Evolutionary conservation across 1,140 invertebrate species (phyloP), one percentile per base, ranked within the genome.

Genomic region (Drosophila nebulosa): DNA sequence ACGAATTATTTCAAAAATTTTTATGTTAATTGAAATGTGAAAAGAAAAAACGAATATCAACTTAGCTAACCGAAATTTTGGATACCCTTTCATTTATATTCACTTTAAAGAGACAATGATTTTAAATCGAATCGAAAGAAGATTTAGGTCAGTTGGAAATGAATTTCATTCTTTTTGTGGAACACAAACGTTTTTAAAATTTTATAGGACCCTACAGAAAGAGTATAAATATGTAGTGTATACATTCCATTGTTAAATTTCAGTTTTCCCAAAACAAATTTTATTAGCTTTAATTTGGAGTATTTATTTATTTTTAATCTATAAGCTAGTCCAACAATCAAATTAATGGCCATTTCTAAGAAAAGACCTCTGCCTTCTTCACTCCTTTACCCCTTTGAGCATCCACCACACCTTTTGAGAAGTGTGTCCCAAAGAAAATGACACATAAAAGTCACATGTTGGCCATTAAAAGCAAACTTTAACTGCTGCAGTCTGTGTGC

Each of bases 371-470:
- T 9, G 7, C 16, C 21, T 46, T 46, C 16, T 21, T 46, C 50
- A n/a, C 50, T n/a, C n/a, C n/a, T n/a, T n/a, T n/a, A n/a, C n/a
- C n/a, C 22, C 50, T 24, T 52, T 52, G 9, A n/a, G n/a, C n/a
- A n/a, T n/a, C n/a, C n/a, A n/a, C 50, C 50, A 26, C 50, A 52
- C 52, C 52, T 16, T 16, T 27, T 30, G n/a, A 26, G 6, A 12
- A 14, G 32, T 26, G 10, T 53, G 27, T 64, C 12, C 22, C 3
- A 26, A 64, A 22, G 3, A 18, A 55, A 12, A 24, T 27, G 64
- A 57, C 59, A 59, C 73, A 69, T 67, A 64, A 77, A 69, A 63
- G 39, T 75, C 79, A 75, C 67, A 64, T 74, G 66, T 56, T 74
- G 74, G 39, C 62, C 59, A 78, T 68, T 74, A 81, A 67, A 70